A percentile compares a stretch with the other conserved stretches of the same genome.
phyloP scores from a whole-genome alignment of 1,140 invertebrate species.

The Ostrea denselamellosa region DNA sequence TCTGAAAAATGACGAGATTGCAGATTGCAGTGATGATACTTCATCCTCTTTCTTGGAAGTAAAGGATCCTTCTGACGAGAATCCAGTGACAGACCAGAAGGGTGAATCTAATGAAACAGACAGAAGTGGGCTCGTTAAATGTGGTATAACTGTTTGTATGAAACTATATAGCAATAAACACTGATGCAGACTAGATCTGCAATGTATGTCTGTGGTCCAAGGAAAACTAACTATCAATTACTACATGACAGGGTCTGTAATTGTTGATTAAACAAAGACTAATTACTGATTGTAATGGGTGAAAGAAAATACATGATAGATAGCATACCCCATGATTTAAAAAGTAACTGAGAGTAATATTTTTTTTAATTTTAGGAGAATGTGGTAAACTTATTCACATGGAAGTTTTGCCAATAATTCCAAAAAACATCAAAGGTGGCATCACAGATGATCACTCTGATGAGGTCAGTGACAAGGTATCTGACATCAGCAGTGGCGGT shows the following conservation, averaged over 20 bases:
- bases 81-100: neutral
- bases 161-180: too few relatives aligned
- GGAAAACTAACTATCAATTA: too few relatives aligned
- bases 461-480: neutral
- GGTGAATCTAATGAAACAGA: neutral
- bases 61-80: neutral
- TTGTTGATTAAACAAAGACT: too few relatives aligned
- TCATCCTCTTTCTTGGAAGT: neutral
- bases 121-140: neutral
- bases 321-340: neutral
- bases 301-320: too few relatives aligned
- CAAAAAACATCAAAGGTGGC: neutral
- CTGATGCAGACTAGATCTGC: too few relatives aligned
- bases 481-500: neutral
- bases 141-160: constrained; percentile 3
- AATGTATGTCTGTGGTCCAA: too few relatives aligned
- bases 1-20: neutral
- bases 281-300: too few relatives aligned
- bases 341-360: neutral
- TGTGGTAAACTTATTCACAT: constrained; percentile 30
- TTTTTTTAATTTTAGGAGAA: neutral
- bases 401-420: neutral
- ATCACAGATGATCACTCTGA: neutral
- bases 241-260: too few relatives aligned
- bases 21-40: neutral